Percentiles rank a stretch among this genome's conserved stretches.
These are phyloP conservation scores for Nothocercus nigrocapillus DNA, from an alignment of 2,113 vertebrate species.

Conservation along the genomic window DNA sequence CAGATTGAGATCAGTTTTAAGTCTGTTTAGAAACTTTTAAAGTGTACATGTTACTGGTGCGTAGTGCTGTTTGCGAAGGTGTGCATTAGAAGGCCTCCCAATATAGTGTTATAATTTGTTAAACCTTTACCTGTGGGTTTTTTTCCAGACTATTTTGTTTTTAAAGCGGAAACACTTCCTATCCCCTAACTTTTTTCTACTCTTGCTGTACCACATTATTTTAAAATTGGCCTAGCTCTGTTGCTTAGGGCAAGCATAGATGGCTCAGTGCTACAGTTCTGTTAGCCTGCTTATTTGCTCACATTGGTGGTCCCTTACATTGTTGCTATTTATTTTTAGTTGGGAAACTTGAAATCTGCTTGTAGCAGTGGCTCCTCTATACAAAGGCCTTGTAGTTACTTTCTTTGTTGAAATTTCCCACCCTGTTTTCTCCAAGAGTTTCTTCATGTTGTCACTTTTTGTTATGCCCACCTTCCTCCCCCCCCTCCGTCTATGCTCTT, in stretches of 20 bases:
- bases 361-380: not conserved
- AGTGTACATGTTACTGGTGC: accelerated
- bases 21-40: not conserved
- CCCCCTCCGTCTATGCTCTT: not conserved
- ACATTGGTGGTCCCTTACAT: not conserved
- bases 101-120: not conserved
- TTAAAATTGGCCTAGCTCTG: not conserved
- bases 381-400: not conserved
- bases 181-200: not conserved
- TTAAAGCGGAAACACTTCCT: not conserved
- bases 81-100: not conserved
- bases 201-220: not conserved
- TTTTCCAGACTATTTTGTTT: not conserved
- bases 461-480: too few relatives aligned
- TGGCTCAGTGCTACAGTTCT: not conserved
- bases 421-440: not conserved
- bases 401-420: not conserved
- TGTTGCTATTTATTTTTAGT: not conserved
- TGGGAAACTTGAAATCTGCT: not conserved
- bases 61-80: not conserved
- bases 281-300: not conserved
- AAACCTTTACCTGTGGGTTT: not conserved
- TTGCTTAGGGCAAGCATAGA: not conserved
- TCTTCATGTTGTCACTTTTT: too few relatives aligned
- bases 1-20: not conserved